Evolutionary conservation across 2,797 vertebrate species (phyloP).

Genomic region (Oreortyx pictus): DNA sequence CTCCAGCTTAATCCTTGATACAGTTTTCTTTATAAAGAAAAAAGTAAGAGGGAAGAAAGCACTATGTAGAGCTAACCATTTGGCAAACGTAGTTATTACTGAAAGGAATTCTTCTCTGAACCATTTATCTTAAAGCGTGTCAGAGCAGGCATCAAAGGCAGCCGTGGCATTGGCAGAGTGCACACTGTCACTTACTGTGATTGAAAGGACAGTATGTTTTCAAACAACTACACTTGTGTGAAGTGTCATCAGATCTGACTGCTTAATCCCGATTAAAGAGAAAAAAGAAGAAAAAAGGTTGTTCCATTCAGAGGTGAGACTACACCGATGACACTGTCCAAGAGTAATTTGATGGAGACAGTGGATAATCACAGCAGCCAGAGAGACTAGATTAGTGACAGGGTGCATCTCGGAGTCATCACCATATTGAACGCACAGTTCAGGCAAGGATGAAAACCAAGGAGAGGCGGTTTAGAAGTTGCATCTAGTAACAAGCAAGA

Average conservation of each 20-base stretch:
- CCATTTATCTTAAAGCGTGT: conserved; percentile 55
- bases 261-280: conserved; percentile 45
- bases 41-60: fast-evolving
- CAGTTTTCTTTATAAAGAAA: conserved; percentile 20
- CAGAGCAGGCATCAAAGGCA: conserved; percentile 66
- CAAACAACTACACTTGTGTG: conserved; percentile 52
- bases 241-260: conserved; percentile 63
- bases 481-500: background rate
- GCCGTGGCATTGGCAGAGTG: background rate
- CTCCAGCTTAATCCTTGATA: background rate
- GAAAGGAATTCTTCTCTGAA: conserved; percentile 52
- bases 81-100: conserved; percentile 42
- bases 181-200: conserved; percentile 57
- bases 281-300: background rate
- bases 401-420: conserved; percentile 28
- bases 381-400: conserved; percentile 54
- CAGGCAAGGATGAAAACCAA: background rate
- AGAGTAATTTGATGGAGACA: conserved; percentile 51
- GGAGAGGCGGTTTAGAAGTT: background rate
- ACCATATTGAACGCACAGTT: background rate
- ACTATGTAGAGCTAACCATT: background rate
- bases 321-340: conserved; percentile 33
- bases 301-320: conserved; percentile 35
- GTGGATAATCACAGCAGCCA: conserved; percentile 63
- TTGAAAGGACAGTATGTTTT: conserved; percentile 66